These are phyloP conservation scores for Calephelis nemesis DNA, from an alignment of 1,140 invertebrate genomes.

Conservation along the genomic window DNA sequence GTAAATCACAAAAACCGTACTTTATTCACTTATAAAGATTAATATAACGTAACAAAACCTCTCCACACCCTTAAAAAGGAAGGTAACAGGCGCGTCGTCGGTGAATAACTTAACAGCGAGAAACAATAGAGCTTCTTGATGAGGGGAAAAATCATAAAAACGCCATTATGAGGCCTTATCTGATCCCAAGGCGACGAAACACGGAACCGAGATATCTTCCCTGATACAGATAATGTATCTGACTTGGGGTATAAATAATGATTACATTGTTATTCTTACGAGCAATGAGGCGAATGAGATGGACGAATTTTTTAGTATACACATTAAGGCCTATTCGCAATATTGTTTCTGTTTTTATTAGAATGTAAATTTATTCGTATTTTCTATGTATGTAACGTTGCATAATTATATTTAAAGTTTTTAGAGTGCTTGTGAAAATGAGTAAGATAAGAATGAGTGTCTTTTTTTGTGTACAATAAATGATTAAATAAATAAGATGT, in stretches of 20 bases:
- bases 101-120: conserved; percentile 19
- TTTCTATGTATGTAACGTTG: too few relatives aligned
- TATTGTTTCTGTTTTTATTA: neutral
- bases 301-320: conserved; percentile 9
- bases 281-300: conserved; percentile 10
- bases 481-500: too few relatives aligned
- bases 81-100: neutral
- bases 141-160: conserved; percentile 41
- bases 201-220: conserved; percentile 21
- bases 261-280: conserved; percentile 6
- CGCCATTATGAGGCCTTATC: conserved; percentile 40
- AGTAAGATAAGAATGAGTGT: too few relatives aligned
- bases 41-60: neutral
- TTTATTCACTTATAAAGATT: too few relatives aligned
- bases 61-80: conserved; percentile 6
- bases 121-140: conserved; percentile 27
- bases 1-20: too few relatives aligned
- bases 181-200: conserved; percentile 29
- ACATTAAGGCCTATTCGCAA: conserved; percentile 3
- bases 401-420: too few relatives aligned
- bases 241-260: conserved; percentile 17
- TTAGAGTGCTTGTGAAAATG: too few relatives aligned
- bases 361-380: neutral
- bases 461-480: too few relatives aligned
- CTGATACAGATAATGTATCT: conserved; percentile 22